Evolutionary conservation across 2,888 invertebrate species (phyloP), one percentile per base, ranked within the genome.

Genomic region (Brachycybe producta): DNA sequence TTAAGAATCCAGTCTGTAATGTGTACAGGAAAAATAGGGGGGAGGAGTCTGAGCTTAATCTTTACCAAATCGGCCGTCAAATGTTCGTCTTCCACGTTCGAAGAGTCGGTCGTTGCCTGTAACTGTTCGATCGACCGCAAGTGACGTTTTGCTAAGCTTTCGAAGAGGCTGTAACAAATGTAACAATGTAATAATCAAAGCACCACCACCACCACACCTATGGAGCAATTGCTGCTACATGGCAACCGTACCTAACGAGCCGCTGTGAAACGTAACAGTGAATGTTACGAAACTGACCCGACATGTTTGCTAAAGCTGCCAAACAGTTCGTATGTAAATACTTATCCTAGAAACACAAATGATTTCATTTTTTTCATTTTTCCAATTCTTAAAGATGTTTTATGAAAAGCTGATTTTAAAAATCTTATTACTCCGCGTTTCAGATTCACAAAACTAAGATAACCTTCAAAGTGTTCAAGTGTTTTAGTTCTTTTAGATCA

Each of bases 291-390:
- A 97, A 97, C 70, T 80, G 70, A 62, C 80, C 82, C 32, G 95
- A 95, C 97, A 98, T 97, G 62, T 98, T 98, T 15, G 98, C 97
- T 58, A 98, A 74, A 5, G 97, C 95, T 2, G 98, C 98, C 56
- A 98, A 73, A 65, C 97, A 97, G 70, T 98, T 98, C 2, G 95
- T 97, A 67, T 98, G 98, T 17, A 98, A 74, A 67, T 98, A 98
- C 68, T 94, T 92, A 66, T 95, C 95, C 77, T 78, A 58, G 38
- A 55, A 60, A 32, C 49, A 44, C 34, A 28, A 45, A 52, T 28
- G 30, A 13, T n/a, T 24, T 26, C 13, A 57, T 23, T 43, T 41
- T 8, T 39, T 35, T 56, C 56, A 48, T 45, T 51, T 43, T 39
- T 13, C 50, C n/a, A n/a, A n/a, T n/a, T n/a, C n/a, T n/a, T n/a